Conservation (phyloP, 2,888 invertebrate genomes). For the Scaptomyza flava region DNA sequence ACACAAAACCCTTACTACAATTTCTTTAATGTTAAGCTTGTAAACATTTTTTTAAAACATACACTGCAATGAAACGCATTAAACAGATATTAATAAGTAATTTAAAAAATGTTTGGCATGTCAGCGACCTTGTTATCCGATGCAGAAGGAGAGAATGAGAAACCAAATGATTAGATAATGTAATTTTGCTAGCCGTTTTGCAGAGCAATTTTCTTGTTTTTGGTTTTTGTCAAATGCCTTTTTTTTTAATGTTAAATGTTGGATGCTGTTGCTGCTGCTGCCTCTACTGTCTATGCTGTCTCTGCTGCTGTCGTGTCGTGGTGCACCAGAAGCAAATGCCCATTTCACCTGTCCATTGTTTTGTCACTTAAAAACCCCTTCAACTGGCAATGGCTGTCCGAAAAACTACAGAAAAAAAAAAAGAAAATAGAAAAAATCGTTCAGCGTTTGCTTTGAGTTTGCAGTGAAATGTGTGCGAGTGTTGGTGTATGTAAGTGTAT, state of each 20-base stretch:
- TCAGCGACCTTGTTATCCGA: too few species aligned
- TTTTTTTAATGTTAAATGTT: slow-evolving; percentile 1
- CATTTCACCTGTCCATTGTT: slow-evolving; percentile 57
- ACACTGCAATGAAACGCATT: too few species aligned
- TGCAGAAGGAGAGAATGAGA: neutral
- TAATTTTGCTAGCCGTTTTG: slow-evolving; percentile 30
- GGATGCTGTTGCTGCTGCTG: neutral
- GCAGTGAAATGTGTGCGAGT: neutral
- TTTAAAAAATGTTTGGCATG: too few species aligned
- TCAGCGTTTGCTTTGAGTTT: slow-evolving; percentile 22
- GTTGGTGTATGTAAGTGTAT: slow-evolving; percentile 1
- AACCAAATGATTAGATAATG: slow-evolving; percentile 45
- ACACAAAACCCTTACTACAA: too few species aligned
- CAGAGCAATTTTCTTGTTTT: slow-evolving; percentile 7
- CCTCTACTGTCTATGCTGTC: neutral
- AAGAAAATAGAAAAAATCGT: slow-evolving; percentile 11
- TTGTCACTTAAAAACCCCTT: slow-evolving; percentile 59
- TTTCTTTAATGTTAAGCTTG: too few species aligned
- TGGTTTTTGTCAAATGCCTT: neutral
- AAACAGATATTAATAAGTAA: too few species aligned
- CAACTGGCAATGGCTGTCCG: slow-evolving; percentile 29
- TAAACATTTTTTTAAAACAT: too few species aligned
- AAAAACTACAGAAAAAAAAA: neutral
- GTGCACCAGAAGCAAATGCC: slow-evolving; percentile 18
- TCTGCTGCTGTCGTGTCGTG: slow-evolving; percentile 2